Evolutionary conservation across 2,113 vertebrate species (phyloP).

Genomic region (Syrrhaptes paradoxus): DNA sequence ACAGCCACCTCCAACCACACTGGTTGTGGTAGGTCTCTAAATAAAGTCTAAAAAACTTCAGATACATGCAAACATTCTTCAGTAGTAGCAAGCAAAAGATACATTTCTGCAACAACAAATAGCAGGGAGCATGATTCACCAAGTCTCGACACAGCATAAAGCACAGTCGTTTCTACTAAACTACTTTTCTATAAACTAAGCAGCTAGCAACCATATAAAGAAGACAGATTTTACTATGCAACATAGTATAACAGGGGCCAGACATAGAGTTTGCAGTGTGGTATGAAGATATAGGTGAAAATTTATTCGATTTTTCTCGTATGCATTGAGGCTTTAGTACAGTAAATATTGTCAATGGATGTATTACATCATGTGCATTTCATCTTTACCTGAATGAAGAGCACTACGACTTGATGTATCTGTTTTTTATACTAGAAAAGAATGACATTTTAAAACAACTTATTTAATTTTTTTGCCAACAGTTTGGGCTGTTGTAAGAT

Average conservation of each 20-base stretch:
- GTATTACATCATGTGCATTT: not conserved
- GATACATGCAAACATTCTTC: not conserved
- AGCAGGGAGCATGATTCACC: not conserved
- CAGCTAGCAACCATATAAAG: not conserved
- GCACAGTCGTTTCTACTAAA: not conserved
- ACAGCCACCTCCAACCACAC: not conserved
- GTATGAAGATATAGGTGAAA: not conserved
- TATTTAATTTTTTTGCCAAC: not conserved
- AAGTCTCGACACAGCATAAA: not conserved
- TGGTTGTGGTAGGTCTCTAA: not conserved
- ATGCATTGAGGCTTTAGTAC: not conserved
- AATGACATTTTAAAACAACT: not conserved
- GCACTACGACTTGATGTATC: not conserved
- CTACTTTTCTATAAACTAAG: not conserved
- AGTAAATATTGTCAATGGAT: not conserved
- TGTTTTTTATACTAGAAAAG: not conserved
- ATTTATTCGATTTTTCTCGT: not conserved
- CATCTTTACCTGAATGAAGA: not conserved
- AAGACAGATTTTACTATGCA: not conserved
- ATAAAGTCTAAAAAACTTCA: not conserved
- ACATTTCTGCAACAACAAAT: not conserved
- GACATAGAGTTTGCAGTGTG: not conserved
- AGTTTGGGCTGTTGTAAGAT: not conserved
- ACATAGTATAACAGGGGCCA: not conserved
- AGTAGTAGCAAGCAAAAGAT: not conserved